Conservation (phyloP, 2,888 invertebrate genomes). For the Leistus spinibarbis region DNA sequence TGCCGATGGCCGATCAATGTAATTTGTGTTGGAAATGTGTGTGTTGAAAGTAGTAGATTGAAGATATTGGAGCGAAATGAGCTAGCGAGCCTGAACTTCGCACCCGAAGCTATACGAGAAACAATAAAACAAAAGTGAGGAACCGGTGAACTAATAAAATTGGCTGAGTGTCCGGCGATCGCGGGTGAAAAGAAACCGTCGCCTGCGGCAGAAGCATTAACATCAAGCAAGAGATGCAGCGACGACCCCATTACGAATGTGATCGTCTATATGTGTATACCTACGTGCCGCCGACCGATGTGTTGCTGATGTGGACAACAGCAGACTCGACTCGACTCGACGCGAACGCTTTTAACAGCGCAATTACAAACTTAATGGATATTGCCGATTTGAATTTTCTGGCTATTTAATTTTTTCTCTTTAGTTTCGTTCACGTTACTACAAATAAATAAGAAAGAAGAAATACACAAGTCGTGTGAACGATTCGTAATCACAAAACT, state of each 20-base stretch:
- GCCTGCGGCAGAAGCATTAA: constrained; percentile 18
- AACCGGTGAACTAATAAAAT: constrained; percentile 9
- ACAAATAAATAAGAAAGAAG: constrained; percentile 5
- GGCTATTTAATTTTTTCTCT: constrained; percentile 17
- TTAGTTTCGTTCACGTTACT: neutral
- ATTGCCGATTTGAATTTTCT: constrained; percentile 36
- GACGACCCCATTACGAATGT: constrained; percentile 22
- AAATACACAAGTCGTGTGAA: constrained; percentile 17
- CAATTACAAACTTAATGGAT: constrained; percentile 37
- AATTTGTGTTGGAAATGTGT: too few relatives aligned
- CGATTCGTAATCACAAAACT: neutral
- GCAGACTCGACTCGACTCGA: neutral
- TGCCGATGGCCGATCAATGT: neutral
- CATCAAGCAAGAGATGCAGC: constrained; percentile 4
- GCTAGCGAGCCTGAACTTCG: neutral
- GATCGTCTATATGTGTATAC: neutral
- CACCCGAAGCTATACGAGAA: neutral
- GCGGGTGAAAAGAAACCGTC: constrained; percentile 10
- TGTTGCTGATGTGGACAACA: neutral
- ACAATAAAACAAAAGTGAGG: constrained; percentile 1
- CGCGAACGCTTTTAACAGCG: constrained; percentile 13
- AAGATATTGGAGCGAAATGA: neutral
- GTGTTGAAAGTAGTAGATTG: neutral
- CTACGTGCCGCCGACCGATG: neutral
- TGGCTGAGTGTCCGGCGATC: neutral